Evolutionary conservation across 1,140 invertebrate genomes (phyloP), one percentile per base, ranked within the genome.

Genomic region (Sinonovacula constricta): DNA sequence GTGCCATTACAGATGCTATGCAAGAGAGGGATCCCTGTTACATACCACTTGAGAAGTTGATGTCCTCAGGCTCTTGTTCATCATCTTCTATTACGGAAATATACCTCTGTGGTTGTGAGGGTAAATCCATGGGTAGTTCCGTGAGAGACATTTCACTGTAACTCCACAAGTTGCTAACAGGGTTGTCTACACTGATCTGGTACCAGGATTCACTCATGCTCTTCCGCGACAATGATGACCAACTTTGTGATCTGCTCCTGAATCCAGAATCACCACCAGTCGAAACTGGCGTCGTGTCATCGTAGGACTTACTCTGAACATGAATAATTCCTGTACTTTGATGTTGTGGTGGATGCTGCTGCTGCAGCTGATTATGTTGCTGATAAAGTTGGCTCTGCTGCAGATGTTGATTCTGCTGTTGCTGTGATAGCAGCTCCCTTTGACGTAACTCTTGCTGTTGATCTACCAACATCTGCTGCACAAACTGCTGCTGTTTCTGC

Each of bases 221-320:
- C 63, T 78, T 78, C 26, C 75, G 75, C 0, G 75, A 69, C 18
- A 78, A 39, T 14, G 75, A 78, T 5, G 75, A 78, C 75, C 75
- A 78, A 30, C 75, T 78, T n/a, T 78, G 75, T 54, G 65, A 69
- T 10, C 75, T n/a, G 34, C 66, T 69, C 15, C 75, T 24, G 24
- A 78, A 78, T 30, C 75, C 75, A 34, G 75, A 78, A 24, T 78
- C 75, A 24, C 75, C 75, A 18, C 75, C 75, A 4, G 75, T 78
- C 15, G 75, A 78, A 7, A 78, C 66, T 14, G 75, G 75, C 5
- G 75, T 78, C 22, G 63, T 77, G 45, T 78, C 75, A 45, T 45
- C 39, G 30, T 78, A 69, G 51, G 75, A 78, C 36, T 78, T 78
- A 34, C 65, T 62, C 30, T 69, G 66, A 22, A 63, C 56, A 39